Base-by-base conservation (phyloP, 2,113 vertebrate genomes). In the Castor canadensis region DNA sequence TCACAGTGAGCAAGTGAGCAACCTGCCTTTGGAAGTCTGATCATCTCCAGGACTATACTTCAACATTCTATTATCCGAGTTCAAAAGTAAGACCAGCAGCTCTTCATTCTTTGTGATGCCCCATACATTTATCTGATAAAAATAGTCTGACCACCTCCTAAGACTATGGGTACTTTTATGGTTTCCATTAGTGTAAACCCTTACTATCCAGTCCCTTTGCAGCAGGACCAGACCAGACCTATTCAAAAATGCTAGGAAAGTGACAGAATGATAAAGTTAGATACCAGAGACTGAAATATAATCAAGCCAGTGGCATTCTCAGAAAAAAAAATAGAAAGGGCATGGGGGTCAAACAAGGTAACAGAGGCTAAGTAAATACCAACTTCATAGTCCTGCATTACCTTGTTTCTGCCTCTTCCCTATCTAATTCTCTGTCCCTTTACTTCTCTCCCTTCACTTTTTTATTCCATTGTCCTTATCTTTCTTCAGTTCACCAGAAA, bases 241-340 rank as follows among this genome's bases (percentile, higher is more conserved):
- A 76, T 73, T 93, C 43, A 89, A 91, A 10, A 91, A 94, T 81
- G 75, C 52, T n/a, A 67, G 66, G 58, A 93, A 92, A 75, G 30
- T 38, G 7, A 60, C 30, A 54, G 40, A 38, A 54, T 54, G 86
- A 87, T 28, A 80, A 54, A 89, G 49, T 20, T 83, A n/a, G 19
- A 30, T 84, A 92, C 69, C 66, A 95, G 47, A 28, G 45, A 80
- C 58, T 87, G 69, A 95, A 24, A 26, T 71, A 91, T 76, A 89
- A 77, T 93, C 64, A 92, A 95, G 49, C 47, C 35, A 94, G 30
- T 75, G 92, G 32, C 8, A 24, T 94, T 95, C 89, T 96, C 45
- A 94, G 54, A 83, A 72, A 76, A 84, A 49, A n/a, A 67, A 80
- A 87, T 40, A 96, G 49, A 80, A 80, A 67, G 47, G 11, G 2